Base-by-base conservation (phyloP, 1,140 invertebrate species). In the Sinella curviseta region DNA sequence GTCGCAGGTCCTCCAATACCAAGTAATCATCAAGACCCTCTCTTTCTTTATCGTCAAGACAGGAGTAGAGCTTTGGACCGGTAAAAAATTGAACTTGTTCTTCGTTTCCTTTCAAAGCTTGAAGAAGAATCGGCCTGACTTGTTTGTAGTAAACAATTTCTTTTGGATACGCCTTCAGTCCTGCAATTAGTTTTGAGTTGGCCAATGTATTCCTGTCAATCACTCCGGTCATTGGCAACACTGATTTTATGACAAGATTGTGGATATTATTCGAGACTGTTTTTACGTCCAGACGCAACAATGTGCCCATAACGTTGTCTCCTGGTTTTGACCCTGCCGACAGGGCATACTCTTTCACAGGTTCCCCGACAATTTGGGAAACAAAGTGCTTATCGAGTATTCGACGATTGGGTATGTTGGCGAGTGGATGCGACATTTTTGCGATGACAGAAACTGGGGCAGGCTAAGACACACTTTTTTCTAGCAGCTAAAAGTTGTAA, bases 1-100 rank as follows among this genome's bases (percentile, higher is more conserved):
- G 81, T 17, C 81, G 48, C 3, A 83, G 28, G 74, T 83, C 81
- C 36, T 82, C 78, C 35, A 83, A 16, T 12, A 35, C 31, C 28
- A 70, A 14, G 65, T 70, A 70, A 30, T 70, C 65, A n/a, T 70
- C 2, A 4, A 70, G 65, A 4, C 65, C 65, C 8, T 4, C 57
- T 4, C 4, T 12, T 4, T 3, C 4, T 70, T 30, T 33, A 33
- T 70, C 65, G 12, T 30, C 31, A 12, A 31, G 31, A 12, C n/a
- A 12, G 30, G 65, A 30, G 31, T 17, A 16, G 65, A 31, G 14
- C 12, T 31, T n/a, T 1, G 65, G 65, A 30, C 8, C 12, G 1
- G 3, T 30, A 30, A 70, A 70, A 30, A 30, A 14, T 4, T 1
- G 4, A 8, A 60, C 24, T 12, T 60, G 3, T n/a, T 26, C 57